These are phyloP conservation scores for Leptosomus discolor DNA, from an alignment of 2,113 vertebrate genomes.

Conservation along the genomic window DNA sequence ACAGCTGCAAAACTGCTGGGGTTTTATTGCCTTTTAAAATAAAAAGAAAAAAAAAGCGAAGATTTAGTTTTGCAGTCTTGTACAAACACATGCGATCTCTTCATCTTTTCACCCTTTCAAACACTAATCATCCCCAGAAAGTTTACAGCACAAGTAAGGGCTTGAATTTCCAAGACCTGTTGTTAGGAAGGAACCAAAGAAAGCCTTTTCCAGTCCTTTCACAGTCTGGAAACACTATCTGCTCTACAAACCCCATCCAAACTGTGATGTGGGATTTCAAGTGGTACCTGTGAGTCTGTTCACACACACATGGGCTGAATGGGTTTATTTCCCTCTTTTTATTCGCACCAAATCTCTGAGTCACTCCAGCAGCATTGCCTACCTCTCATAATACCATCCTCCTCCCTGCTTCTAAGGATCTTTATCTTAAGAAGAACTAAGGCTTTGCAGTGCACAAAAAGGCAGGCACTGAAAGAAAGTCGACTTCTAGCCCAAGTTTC, in stretches of 20 bases:
- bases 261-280: neutral
- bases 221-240: neutral
- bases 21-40: neutral
- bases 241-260: neutral
- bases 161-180: neutral
- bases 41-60: neutral
- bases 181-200: neutral
- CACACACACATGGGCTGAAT: neutral
- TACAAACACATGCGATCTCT: fast-evolving
- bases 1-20: neutral
- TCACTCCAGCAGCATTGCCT: neutral
- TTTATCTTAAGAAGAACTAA: neutral
- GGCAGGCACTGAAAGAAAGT: neutral
- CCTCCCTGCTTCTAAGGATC: neutral
- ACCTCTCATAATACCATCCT: neutral
- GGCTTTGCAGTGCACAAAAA: neutral
- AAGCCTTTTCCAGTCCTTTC: neutral
- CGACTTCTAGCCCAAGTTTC: neutral
- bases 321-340: neutral
- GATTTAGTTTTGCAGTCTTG: fast-evolving
- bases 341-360: neutral
- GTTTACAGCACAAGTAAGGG: neutral
- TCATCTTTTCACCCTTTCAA: neutral
- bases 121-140: neutral
- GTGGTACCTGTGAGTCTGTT: neutral